Evolutionary conservation across 2,888 invertebrate species (phyloP).

Genomic region (Pocota personata): DNA sequence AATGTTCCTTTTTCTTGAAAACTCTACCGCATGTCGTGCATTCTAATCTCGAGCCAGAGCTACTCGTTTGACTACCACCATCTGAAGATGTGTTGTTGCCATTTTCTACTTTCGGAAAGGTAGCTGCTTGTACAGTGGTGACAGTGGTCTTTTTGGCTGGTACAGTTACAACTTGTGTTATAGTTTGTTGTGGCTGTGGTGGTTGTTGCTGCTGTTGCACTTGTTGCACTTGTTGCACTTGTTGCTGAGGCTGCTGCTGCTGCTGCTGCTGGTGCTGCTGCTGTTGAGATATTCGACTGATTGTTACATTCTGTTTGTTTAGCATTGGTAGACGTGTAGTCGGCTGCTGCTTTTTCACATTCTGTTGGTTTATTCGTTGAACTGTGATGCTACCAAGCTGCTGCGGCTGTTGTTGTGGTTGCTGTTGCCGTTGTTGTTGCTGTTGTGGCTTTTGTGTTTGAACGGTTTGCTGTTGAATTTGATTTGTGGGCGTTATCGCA

Average conservation of each 20-base stretch:
- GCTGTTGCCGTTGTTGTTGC: slow-evolving; percentile 28
- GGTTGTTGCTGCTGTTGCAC: slow-evolving; percentile 35
- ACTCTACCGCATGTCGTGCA: slow-evolving; percentile 86
- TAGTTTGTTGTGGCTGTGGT: slow-evolving; percentile 41
- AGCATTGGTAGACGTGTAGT: slow-evolving; percentile 77
- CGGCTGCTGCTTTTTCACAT: slow-evolving; percentile 53
- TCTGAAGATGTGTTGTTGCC: slow-evolving; percentile 38
- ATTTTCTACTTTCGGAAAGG: slow-evolving; percentile 35
- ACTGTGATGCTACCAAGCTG: slow-evolving; percentile 76
- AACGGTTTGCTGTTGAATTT: slow-evolving; percentile 77
- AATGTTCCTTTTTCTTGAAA: slow-evolving; percentile 88
- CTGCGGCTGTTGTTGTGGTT: slow-evolving; percentile 50
- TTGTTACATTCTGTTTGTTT: slow-evolving; percentile 81
- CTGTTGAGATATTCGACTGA: slow-evolving; percentile 78
- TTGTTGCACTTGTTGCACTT: slow-evolving; percentile 35
- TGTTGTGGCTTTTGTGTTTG: slow-evolving; percentile 63
- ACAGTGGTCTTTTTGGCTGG: slow-evolving; percentile 34
- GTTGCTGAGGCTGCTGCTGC: slow-evolving; percentile 77
- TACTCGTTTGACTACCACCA: slow-evolving; percentile 45
- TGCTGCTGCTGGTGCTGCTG: slow-evolving; percentile 71
- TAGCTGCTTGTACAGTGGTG: not conserved
- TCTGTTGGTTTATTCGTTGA: slow-evolving; percentile 76
- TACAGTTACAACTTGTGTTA: slow-evolving; percentile 36
- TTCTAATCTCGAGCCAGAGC: slow-evolving; percentile 75
- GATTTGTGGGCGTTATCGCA: slow-evolving; percentile 76